Conservation (phyloP, 64 coral and sea anemone genomes). For the Actinia tenebrosa region DNA sequence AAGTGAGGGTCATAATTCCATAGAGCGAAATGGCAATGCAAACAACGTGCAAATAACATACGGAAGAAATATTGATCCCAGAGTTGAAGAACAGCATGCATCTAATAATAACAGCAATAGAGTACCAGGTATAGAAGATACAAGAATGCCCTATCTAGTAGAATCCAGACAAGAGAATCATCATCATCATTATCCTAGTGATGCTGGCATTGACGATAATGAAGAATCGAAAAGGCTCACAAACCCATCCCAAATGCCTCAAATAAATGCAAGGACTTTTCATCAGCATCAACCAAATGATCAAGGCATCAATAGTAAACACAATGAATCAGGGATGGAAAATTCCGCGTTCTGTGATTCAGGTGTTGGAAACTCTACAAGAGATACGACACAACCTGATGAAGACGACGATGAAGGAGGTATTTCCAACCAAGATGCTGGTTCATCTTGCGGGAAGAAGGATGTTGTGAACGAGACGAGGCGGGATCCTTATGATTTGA, state of each 20-base stretch:
- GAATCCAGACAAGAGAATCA: neutral
- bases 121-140: no score
- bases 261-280: neutral
- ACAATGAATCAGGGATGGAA: neutral
- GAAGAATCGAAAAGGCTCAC: neutral
- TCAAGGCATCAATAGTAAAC: neutral
- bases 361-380: constrained; percentile 24
- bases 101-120: neutral
- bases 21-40: neutral
- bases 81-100: neutral
- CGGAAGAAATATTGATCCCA: neutral
- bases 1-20: neutral
- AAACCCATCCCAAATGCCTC: neutral
- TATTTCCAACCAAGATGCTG: neutral
- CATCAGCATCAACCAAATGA: constrained; percentile 1
- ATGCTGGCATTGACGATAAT: neutral
- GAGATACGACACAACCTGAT: neutral
- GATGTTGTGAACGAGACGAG: neutral
- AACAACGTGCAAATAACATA: neutral
- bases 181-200: neutral
- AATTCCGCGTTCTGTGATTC: constrained; percentile 12
- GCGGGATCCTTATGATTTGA: constrained; percentile 47
- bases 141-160: neutral
- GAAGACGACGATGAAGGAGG: neutral
- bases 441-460: neutral